Evolutionary conservation across 2,797 vertebrate species (phyloP).

Genomic region (Orestias chungarensis): DNA sequence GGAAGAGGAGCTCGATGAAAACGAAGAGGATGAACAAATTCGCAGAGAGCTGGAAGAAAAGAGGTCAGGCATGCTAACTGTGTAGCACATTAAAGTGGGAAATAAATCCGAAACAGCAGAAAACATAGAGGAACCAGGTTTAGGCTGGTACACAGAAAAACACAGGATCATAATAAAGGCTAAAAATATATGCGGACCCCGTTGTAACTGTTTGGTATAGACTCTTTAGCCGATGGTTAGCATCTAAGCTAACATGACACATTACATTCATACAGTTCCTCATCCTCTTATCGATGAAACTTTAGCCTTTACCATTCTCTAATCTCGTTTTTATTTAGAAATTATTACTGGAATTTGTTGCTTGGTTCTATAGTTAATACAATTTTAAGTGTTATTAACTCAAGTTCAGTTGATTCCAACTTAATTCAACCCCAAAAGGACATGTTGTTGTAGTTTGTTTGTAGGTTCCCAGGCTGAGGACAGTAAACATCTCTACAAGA

Average conservation of each 20-base stretch:
- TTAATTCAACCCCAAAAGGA: not conserved
- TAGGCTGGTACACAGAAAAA: too few relatives aligned
- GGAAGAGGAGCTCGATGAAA: slow-evolving; percentile 76
- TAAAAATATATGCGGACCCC: rapidly evolving
- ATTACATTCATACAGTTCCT: slow-evolving; percentile 17
- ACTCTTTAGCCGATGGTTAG: not conserved
- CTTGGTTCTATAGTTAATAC: not conserved
- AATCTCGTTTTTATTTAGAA: not conserved
- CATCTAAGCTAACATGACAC: slow-evolving; percentile 40
- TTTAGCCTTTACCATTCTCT: not conserved
- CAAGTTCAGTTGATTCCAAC: not conserved
- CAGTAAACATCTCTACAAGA: not conserved
- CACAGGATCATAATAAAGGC: not conserved
- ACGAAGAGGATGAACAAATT: slow-evolving; percentile 83
- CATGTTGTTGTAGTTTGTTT: not conserved
- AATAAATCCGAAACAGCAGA: not conserved
- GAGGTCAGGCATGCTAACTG: slow-evolving; percentile 73
- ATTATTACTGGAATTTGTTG: not conserved
- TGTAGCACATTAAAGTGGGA: slow-evolving; percentile 13
- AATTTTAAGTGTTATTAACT: not conserved
- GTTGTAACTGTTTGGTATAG: not conserved
- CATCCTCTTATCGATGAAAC: not conserved
- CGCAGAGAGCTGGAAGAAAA: slow-evolving; percentile 84
- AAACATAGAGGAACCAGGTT: not conserved
- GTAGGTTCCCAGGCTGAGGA: not conserved